Evolutionary conservation across 2,113 vertebrate genomes (phyloP).

Genomic region (Phaethornis superciliosus): DNA sequence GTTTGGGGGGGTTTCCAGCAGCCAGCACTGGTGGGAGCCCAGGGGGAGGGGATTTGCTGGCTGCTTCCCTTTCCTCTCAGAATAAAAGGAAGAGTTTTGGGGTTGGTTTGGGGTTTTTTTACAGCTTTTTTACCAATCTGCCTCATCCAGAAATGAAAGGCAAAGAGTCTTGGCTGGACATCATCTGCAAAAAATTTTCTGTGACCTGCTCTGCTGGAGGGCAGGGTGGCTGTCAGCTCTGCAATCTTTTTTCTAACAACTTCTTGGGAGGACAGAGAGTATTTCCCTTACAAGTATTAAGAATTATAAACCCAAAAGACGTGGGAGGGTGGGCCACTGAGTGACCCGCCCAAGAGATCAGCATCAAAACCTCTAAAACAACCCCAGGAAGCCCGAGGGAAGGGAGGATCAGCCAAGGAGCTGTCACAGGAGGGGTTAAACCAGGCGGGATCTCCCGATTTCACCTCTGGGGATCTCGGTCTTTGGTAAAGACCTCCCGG

Average conservation of each 20-base stretch:
- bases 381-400: no score
- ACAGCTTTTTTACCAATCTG: constrained; percentile 10
- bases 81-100: constrained; percentile 9
- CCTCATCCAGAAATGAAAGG: not conserved
- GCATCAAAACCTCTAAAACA: not conserved
- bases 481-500: no score
- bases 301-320: not conserved
- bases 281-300: not conserved
- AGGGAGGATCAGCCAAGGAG: no score
- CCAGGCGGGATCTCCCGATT: not conserved
- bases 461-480: no score
- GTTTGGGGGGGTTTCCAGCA: constrained; percentile 13
- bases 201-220: not conserved
- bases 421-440: not conserved
- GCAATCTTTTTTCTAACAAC: not conserved
- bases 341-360: not conserved
- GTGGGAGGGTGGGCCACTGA: not conserved
- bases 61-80: constrained; percentile 19
- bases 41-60: not conserved
- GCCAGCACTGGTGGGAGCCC: not conserved
- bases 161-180: not conserved
- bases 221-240: not conserved
- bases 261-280: not conserved
- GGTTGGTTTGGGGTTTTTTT: not conserved
- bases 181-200: not conserved